Evolutionary conservation across 1,140 invertebrate species (phyloP), one percentile per base, ranked within the genome.

Genomic region (Drosophila watanabei): DNA sequence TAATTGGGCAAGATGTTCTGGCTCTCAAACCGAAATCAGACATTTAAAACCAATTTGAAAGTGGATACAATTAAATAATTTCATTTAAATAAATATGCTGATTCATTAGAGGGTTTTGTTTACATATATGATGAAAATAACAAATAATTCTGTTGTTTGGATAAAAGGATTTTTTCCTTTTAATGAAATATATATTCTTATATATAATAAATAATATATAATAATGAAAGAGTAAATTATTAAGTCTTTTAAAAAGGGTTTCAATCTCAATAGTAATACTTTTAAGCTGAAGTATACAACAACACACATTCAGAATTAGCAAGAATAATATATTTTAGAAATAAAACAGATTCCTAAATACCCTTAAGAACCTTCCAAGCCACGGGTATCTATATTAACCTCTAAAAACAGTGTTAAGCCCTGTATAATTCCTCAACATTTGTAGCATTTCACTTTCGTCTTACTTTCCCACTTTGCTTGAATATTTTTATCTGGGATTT

Each of bases 1-100:
- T 60, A 51, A 51, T 49, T 72, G 35, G 37, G 2, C 51, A 70
- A 57, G 43, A 56, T 37, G 20, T 16, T 24, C 4, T 0, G 14
- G 16, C 1, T 4, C 14, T 11, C 4, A 7, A n/a, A 49, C 20
- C 6, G 18, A 8, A 24, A 24, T 28, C 2, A 0, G 13, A 32
- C 9, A 54, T 4, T 16, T 10, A 56, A 56, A 37, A n/a, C 3
- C 8, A 7, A 32, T 18, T 56, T 2, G 5, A 20, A 18, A 10
- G 4, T 33, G 0, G 0, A 2, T 4, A 16, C 16, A 6, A 37
- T 56, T 37, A 28, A 39, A 28, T 39, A 24, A 28, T 24, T 37
- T 16, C 4, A 24, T 20, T 37, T 37, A 14, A 8, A 2, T 13
- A 54, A 54, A 54, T 52, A 18, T 32, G n/a, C 16, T 33, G 16